Percentiles rank a stretch among this genome's conserved stretches.
phyloP scores from a whole-genome alignment of 2,888 invertebrate species.

The Epinotia demarniana region DNA sequence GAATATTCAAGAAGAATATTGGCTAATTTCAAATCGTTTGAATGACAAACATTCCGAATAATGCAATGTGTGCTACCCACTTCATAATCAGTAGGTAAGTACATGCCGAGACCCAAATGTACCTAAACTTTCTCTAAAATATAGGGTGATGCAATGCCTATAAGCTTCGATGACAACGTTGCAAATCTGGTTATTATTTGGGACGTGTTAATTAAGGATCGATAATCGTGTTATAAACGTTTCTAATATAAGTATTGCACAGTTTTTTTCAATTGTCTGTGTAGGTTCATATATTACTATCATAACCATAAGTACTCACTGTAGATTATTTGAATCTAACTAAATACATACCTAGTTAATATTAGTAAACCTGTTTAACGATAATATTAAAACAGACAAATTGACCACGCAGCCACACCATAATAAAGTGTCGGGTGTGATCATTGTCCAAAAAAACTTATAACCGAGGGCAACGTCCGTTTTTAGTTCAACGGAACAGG shows the following conservation, averaged over 20 bases:
- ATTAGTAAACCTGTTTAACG: not conserved
- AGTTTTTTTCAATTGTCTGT: too few relatives aligned
- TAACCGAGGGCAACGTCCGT: conserved; percentile 78
- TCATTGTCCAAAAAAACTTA: conserved; percentile 67
- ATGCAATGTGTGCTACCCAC: conserved; percentile 3
- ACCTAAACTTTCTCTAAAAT: conserved; percentile 41
- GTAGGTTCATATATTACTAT: too few relatives aligned
- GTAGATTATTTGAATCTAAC: not conserved
- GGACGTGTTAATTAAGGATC: conserved; percentile 19
- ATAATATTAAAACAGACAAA: conserved; percentile 46
- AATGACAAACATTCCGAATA: conserved; percentile 1
- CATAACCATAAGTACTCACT: too few relatives aligned
- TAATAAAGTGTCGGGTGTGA: conserved; percentile 55
- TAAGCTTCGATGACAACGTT: conserved; percentile 33
- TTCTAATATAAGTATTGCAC: too few relatives aligned
- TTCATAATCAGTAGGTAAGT: conserved; percentile 3
- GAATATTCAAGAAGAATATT: not conserved
- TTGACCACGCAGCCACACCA: conserved; percentile 40
- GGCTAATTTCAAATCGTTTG: not conserved
- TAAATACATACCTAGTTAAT: not conserved
- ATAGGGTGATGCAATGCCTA: conserved; percentile 38
- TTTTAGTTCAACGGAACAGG: conserved; percentile 72
- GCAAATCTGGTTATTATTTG: conserved; percentile 38
- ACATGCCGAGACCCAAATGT: conserved; percentile 12
- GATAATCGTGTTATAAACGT: not conserved